A percentile compares a stretch with the other conserved stretches of the same genome.
Conservation (phyloP, 37 sponge, comb jelly and placozoan species). For the Dysidea cf. avara region DNA sequence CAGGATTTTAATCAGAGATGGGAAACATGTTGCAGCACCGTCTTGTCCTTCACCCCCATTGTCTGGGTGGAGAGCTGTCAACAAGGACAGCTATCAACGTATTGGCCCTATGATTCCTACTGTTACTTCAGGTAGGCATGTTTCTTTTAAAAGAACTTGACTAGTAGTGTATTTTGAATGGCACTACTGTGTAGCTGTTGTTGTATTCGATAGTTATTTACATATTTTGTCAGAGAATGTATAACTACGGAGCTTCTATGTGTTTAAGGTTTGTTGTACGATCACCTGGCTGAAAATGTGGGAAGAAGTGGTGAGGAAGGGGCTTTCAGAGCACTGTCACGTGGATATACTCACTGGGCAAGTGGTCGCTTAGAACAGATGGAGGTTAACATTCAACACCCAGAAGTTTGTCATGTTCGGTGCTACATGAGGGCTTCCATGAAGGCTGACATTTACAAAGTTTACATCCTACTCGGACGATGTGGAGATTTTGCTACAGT, state of each 20-base stretch:
- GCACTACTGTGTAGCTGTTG: no score
- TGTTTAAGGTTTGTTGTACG: constrained; percentile 40
- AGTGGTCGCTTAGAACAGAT: constrained; percentile 27
- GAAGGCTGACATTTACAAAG: constrained; percentile 31
- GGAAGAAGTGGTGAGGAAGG: constrained; percentile 24
- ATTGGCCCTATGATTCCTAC: constrained; percentile 33
- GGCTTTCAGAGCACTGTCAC: constrained; percentile 48
- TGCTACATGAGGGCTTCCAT: constrained; percentile 18
- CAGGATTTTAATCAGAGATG: constrained; percentile 29
- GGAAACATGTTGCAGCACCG: constrained; percentile 10
- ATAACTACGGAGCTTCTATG: no score
- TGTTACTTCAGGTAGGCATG: constrained; percentile 45
- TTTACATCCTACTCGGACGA: constrained; percentile 26
- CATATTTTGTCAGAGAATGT: no score
- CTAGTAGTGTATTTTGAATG: background rate
- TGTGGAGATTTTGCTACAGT: constrained; percentile 44
- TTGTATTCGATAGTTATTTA: no score
- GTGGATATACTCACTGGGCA: constrained; percentile 57
- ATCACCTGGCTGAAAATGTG: constrained; percentile 38
- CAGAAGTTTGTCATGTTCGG: constrained; percentile 25
- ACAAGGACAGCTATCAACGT: constrained; percentile 5
- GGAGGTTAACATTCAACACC: constrained; percentile 28
- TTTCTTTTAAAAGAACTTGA: no score
- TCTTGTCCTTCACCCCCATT: constrained; percentile 28
- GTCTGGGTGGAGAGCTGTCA: constrained; percentile 42